Evolutionary conservation across 2,113 vertebrate genomes (phyloP), one percentile per base, ranked within the genome.

Genomic region (Eulacestoma nigropectus): DNA sequence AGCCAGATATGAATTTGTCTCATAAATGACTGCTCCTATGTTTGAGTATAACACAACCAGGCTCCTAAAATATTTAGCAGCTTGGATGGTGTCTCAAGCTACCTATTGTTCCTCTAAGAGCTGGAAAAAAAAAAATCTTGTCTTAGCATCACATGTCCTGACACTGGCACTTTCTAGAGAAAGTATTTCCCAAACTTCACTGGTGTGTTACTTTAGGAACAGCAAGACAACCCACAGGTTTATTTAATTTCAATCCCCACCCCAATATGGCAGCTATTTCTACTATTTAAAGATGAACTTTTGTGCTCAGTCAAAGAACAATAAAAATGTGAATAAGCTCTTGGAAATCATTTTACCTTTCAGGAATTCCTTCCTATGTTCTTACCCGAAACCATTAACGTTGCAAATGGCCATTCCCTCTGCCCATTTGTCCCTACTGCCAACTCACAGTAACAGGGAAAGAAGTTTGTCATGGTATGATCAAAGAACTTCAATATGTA

Each of bases 171-270:
- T 96, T 97, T 90, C 96, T 96, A 84, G 42, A 97, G 37, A 87
- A 97, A 95, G 67, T 87, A 92, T 35, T 96, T 95, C 93, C 85
- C 96, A 94, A 83, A 87, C 92, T 98, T 97, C 97, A 97, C 98
- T 99, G 98, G 98, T 99, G 98, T 98, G 98, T 98, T 98, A 98
- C 97, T 98, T 98, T 98, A 98, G 98, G 98, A 99, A 99, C 98
- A 99, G 99, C 99, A 99, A 99, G 98, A 99, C 98, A 98, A 98
- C 97, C 98, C 98, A 98, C 94, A 98, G 98, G 95, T 98, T 98
- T 96, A 97, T 94, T 98, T 95, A 89, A 96, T 97, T 97, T 98
- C 96, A 97, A 93, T 94, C 60, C 98, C 92, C 97, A 98, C 97
- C 97, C 97, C 97, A 78, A 92, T 97, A 97, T 32, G 96, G 96